Conservation (phyloP, 2,888 invertebrate genomes). For the Drosophila nr. perissopoda region DNA sequence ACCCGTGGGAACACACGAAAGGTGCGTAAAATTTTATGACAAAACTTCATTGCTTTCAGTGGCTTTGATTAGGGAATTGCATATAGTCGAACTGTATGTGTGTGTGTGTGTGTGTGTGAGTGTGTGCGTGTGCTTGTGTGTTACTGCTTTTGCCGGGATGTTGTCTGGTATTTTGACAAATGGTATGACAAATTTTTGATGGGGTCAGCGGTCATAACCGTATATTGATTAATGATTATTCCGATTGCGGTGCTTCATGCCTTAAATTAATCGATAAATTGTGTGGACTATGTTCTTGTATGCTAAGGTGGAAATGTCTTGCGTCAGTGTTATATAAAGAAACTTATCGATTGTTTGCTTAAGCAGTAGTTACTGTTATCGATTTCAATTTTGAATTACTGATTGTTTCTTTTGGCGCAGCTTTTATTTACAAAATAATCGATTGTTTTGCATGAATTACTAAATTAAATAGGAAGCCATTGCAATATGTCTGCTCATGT, state of each 20-base stretch:
- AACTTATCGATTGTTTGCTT: neutral
- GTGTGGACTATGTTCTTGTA: neutral
- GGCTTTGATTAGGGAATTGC: constrained; percentile 63
- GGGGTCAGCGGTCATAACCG: constrained; percentile 9
- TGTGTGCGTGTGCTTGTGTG: neutral
- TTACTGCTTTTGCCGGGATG: constrained; percentile 19
- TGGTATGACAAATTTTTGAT: constrained; percentile 43
- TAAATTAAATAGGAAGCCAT: neutral
- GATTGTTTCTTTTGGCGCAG: no score
- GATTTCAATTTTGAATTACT: neutral
- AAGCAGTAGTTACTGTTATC: neutral
- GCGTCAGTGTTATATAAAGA: neutral
- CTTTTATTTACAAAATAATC: neutral
- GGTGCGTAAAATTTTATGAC: constrained; percentile 71
- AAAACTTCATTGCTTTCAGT: constrained; percentile 65
- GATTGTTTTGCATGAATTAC: neutral
- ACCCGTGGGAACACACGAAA: constrained; percentile 55
- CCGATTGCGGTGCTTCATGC: neutral
- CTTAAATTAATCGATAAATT: constrained; percentile 38
- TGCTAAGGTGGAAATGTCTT: constrained; percentile 1
- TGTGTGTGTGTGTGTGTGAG: constrained; percentile 15
- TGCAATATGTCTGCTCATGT: neutral
- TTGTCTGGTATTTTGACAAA: constrained; percentile 61
- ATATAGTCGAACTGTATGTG: constrained; percentile 17
- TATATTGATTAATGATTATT: constrained; percentile 51